Evolutionary conservation across 2,888 invertebrate genomes (phyloP).

Genomic region (Rhabditoides inermis): DNA sequence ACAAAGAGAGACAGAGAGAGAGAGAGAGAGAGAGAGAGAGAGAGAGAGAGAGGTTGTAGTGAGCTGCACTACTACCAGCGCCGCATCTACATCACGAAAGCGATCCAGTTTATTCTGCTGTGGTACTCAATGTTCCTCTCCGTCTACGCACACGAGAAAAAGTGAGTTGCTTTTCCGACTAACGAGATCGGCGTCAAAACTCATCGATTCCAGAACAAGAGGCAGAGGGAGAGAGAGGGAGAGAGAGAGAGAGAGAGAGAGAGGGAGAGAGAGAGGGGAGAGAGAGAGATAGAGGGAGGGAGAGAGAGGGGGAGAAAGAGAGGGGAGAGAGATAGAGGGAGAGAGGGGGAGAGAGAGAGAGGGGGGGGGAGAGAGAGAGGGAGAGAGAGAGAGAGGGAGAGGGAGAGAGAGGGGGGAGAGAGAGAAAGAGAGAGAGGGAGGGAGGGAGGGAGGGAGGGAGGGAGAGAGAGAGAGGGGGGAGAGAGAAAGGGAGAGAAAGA

Average conservation of each 20-base stretch:
- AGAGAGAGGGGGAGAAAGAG: too few relatives aligned
- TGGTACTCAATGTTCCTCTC: conserved; percentile 37
- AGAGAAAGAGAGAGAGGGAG: background rate
- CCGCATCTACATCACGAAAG: conserved; percentile 30
- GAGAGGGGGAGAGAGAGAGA: background rate
- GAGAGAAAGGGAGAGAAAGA: background rate
- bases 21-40: background rate
- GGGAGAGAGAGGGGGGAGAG: background rate
- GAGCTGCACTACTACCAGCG: conserved; percentile 24
- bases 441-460: background rate
- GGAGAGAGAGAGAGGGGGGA: background rate
- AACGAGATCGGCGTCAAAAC: too few relatives aligned
- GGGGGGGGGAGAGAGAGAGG: background rate
- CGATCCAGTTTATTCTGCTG: conserved; percentile 28
- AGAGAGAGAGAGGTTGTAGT: conserved; percentile 13
- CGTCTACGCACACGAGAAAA: conserved; percentile 32
- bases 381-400: background rate
- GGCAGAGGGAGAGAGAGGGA: too few relatives aligned
- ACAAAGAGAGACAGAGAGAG: background rate
- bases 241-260: too few relatives aligned
- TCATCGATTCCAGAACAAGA: too few relatives aligned
- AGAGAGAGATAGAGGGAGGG: too few relatives aligned
- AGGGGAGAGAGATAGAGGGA: too few relatives aligned
- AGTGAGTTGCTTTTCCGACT: too few relatives aligned
- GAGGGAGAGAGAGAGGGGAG: too few relatives aligned